Percentiles rank a stretch among this genome's conserved stretches.
These are phyloP conservation scores for Centrocercus urophasianus DNA, from an alignment of 2,113 vertebrate species.

Conservation along the genomic window DNA sequence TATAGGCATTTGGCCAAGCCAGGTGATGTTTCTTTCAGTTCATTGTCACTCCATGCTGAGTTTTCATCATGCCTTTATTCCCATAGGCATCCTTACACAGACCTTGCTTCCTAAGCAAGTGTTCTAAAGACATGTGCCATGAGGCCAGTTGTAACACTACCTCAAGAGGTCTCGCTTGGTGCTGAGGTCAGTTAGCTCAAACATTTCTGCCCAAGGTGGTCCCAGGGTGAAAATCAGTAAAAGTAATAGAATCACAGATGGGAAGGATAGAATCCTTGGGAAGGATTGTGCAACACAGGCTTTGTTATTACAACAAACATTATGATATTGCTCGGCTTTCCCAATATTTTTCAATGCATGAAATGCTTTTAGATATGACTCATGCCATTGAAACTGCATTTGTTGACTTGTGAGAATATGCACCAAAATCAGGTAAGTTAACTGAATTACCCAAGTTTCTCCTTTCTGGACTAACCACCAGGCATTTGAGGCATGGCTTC, in stretches of 20 bases:
- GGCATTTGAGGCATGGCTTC: not conserved
- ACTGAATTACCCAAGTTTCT: not conserved
- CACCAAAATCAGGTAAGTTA: conserved; percentile 34
- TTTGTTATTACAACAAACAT: not conserved
- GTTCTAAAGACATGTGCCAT: not conserved
- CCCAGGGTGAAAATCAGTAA: not conserved
- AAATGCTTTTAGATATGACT: not conserved
- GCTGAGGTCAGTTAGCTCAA: not conserved
- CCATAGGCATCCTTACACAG: accelerated
- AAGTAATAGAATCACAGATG: not conserved
- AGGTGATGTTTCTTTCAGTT: not conserved
- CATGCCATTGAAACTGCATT: not conserved
- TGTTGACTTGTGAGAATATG: not conserved
- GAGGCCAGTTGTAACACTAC: not conserved
- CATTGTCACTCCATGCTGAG: not conserved
- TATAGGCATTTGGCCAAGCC: not conserved
- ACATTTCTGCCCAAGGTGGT: not conserved
- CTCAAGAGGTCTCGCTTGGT: not conserved
- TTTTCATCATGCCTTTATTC: not conserved
- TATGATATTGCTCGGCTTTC: not conserved
- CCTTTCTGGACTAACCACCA: not conserved
- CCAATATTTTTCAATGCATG: not conserved
- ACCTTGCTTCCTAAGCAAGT: not conserved
- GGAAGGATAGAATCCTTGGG: not conserved
- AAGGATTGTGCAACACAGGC: not conserved